Conservation (phyloP, 1,140 invertebrate genomes). For the Bombus haemorrhoidalis region DNA sequence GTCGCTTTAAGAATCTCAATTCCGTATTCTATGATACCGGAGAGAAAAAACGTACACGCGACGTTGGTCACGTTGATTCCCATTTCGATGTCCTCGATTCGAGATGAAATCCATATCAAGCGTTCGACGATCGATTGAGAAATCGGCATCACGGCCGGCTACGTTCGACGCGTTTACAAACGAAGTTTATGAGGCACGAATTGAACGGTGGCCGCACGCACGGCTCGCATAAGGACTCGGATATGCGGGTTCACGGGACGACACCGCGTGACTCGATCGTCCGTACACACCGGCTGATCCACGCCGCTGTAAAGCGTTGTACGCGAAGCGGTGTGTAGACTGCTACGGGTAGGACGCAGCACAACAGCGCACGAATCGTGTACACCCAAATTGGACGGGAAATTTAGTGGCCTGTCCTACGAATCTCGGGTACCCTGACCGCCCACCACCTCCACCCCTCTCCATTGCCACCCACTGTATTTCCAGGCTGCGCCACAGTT, state of each 20-base stretch:
- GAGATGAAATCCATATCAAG: not conserved
- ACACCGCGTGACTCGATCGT: slow-evolving; percentile 41
- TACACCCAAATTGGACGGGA: slow-evolving; percentile 79
- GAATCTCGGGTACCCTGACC: slow-evolving; percentile 73
- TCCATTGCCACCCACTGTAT: slow-evolving; percentile 1
- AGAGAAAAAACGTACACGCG: not conserved
- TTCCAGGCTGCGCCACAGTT: slow-evolving; percentile 9
- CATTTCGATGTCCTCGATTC: not conserved
- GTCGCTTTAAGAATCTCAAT: not conserved
- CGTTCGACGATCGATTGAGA: not conserved
- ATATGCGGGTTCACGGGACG: slow-evolving; percentile 49
- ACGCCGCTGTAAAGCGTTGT: slow-evolving; percentile 44
- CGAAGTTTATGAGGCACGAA: slow-evolving; percentile 46
- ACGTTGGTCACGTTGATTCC: not conserved
- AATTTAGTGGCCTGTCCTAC: slow-evolving; percentile 79
- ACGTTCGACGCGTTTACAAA: slow-evolving; percentile 13
- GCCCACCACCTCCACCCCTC: slow-evolving; percentile 6
- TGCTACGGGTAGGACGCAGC: slow-evolving; percentile 16
- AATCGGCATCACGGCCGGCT: slow-evolving; percentile 12
- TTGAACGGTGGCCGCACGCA: slow-evolving; percentile 16
- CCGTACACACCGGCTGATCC: slow-evolving; percentile 51
- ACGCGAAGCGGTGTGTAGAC: not conserved
- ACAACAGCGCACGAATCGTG: slow-evolving; percentile 64
- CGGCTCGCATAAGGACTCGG: slow-evolving; percentile 20
- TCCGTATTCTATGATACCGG: not conserved